Percentiles rank a stretch among this genome's conserved stretches.
phyloP scores from a whole-genome alignment of 2,888 invertebrate species.

The Meiosimyza platycephala region DNA sequence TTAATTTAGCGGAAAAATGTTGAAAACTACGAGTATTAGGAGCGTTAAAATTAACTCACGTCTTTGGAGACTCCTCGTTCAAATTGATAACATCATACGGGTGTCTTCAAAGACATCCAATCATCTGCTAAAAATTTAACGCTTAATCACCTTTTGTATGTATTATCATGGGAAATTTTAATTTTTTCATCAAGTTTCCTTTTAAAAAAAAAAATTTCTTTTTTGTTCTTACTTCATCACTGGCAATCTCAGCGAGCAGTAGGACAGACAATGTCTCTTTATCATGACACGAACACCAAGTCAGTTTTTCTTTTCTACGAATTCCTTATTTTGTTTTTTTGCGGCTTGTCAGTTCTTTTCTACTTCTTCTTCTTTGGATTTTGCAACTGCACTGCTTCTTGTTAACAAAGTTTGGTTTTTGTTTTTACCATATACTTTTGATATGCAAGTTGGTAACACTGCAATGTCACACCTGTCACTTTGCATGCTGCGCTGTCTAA shows the following conservation, averaged over 20 bases:
- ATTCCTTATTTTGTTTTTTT: neutral
- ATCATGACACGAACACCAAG: neutral
- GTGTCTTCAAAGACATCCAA: neutral
- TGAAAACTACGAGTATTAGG: neutral
- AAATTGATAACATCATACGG: neutral
- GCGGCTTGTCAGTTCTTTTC: neutral
- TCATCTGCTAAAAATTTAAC: neutral
- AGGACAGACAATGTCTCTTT: neutral
- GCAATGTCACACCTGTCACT: constrained; percentile 13
- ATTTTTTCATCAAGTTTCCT: neutral
- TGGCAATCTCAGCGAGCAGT: too few relatives aligned
- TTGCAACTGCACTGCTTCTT: neutral
- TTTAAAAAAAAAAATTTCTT: neutral
- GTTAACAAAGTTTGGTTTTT: too few relatives aligned
- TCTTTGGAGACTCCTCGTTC: neutral
- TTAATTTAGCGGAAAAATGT: constrained; percentile 25
- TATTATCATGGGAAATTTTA: constrained; percentile 1
- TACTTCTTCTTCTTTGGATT: neutral
- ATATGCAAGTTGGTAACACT: constrained; percentile 6
- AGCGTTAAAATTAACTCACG: neutral
- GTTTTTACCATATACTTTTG: too few relatives aligned
- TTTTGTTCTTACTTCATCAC: too few relatives aligned
- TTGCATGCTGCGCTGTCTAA: too few relatives aligned
- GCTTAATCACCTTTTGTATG: constrained; percentile 9
- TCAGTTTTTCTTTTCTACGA: neutral